Conservation (phyloP, 2,797 vertebrate genomes). For the Pogoniulus pusillus region DNA sequence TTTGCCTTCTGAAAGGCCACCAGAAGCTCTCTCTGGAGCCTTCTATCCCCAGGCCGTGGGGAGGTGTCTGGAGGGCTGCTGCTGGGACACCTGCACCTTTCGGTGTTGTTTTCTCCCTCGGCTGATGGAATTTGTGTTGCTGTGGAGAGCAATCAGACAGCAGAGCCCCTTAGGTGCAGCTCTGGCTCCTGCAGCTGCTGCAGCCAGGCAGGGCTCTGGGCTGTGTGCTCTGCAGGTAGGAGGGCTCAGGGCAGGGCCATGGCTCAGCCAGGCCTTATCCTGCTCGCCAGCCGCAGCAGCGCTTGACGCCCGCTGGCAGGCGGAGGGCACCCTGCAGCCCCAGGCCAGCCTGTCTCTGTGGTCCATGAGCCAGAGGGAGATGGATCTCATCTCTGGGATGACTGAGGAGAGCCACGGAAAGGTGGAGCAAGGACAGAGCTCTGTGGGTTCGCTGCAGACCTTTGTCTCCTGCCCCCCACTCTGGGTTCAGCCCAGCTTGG, state of each 20-base stretch:
- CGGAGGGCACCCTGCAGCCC: conserved; percentile 11
- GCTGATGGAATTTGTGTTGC: not conserved
- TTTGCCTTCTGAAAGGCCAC: no score
- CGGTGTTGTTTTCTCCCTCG: not conserved
- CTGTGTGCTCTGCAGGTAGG: not conserved
- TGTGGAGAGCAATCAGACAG: not conserved
- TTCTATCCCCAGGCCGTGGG: no score
- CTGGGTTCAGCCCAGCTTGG: not conserved
- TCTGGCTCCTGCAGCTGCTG: not conserved
- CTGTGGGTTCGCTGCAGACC: not conserved
- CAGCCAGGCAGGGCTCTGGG: not conserved
- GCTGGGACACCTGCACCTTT: not conserved
- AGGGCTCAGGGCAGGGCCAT: not conserved
- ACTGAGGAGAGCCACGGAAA: not conserved
- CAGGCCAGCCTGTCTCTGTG: not conserved
- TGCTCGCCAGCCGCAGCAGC: not conserved
- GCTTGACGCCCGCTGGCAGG: conserved; percentile 32
- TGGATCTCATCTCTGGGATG: not conserved
- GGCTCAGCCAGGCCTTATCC: conserved; percentile 44
- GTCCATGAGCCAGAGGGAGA: not conserved
- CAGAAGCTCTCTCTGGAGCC: no score
- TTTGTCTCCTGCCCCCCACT: not conserved
- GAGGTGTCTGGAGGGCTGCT: not conserved
- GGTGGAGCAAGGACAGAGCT: not conserved
- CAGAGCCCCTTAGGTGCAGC: not conserved